Evolutionary conservation across 2,113 vertebrate species (phyloP), one percentile per base, ranked within the genome.

Genomic region (Circaetus cinerascens): DNA sequence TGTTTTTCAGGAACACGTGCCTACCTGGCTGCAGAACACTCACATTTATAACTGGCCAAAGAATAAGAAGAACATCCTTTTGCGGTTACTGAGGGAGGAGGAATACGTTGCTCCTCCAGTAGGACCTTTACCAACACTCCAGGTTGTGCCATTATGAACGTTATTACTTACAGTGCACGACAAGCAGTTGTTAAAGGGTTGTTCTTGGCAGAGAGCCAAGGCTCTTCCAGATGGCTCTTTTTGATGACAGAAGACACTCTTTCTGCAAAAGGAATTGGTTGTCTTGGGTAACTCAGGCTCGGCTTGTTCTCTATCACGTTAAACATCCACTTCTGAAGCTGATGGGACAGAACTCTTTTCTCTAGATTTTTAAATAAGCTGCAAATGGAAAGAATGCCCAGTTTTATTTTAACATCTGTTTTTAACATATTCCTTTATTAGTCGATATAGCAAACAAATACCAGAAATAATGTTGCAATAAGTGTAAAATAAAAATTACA

Each of bases 11-110:
- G 98, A 97, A 45, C 98, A 99, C 0, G 99, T 99, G 73, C 99
- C 99, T 66, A 98, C 94, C 97, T 99, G 99, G 99, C 98, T 99
- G 43, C 99, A 98, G 98, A 99, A 98, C 97, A 99, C 99, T 83
- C 98, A 98, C 51, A 94, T 99, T 93, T 99, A 99, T 93, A 98
- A 95, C 68, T 99, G 99, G 99, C 99, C 99, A 10, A 96, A 95
- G 62, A 99, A 99, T 90, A 98, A 97, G 67, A 98, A 99, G 95
- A 99, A 99, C 92, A 98, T 99, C 93, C 98, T 99, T 50, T 82
- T 99, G 93, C 98, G 99, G 55, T 97, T 99, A 71, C 97, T 99
- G 76, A 97, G 99, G 82, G 99, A 99, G 96, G 99, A 99, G 79
- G 99, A 99, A 68, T 99, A 99, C 7, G 95, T 99, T 62, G 97